Base-by-base conservation (phyloP, 2,888 invertebrate genomes). In the Phengaris arion region DNA sequence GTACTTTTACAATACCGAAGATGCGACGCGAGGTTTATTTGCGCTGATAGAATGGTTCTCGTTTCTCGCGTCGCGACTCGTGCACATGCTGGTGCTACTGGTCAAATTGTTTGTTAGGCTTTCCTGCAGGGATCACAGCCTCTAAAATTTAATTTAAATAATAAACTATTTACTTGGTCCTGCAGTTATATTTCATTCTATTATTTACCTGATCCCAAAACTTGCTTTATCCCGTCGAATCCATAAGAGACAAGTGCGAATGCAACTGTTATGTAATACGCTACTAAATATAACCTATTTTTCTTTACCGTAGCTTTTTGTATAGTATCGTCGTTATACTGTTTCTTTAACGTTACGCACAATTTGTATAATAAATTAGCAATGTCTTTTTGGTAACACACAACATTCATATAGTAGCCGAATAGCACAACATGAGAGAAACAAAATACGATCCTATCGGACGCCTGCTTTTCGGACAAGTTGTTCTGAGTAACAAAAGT, bases 271-370 rank as follows among this genome's bases (percentile, higher is more conserved):
- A 75, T 64, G 0, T 82, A 6, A 55, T 85, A 81, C 0, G 83
- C 81, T 0, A 76, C 59, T 0, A 83, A 77, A 55, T 83, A 86
- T 3, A 80, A 54, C 57, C 79, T 78, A 0, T 82, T 79, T 68
- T 80, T 85, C 52, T 76, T 81, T 6, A 90, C 83, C 86, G 89
- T 87, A 9, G 81, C 77, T 69, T 75, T 77, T 64, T 91, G 89
- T 8, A 88, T 81, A 4, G 80, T 77, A 0, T 76, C 74, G 75
- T 90, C 86, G 70, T 87, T 89, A 76, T 85, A 80, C 0, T 81
- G 75, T 3, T 75, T 75, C 76, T 88, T 89, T 48, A 88, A 75
- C 0, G 13, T 76, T 1, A 86, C 77, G 0, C 81, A 76, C 55
- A 88, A 76, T 5, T 79, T 80, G 9, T 80, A 78, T 2, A 88